Evolutionary conservation across 2,797 vertebrate genomes (phyloP).

Genomic region (Yasuhikotakia modesta): DNA sequence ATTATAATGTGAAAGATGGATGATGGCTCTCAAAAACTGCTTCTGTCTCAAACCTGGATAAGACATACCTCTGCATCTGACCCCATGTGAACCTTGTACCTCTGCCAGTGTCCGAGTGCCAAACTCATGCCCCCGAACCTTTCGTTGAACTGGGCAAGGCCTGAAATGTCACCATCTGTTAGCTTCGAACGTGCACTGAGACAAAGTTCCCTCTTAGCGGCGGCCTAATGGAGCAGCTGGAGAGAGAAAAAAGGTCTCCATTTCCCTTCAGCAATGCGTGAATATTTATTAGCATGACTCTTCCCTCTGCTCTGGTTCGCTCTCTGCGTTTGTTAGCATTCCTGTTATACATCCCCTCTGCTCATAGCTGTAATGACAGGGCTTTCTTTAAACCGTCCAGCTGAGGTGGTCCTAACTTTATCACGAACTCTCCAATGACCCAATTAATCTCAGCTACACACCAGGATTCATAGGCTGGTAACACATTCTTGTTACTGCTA

Average conservation of each 20-base stretch:
- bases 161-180: slow-evolving; percentile 69
- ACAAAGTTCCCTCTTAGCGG: slow-evolving; percentile 52
- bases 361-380: slow-evolving; percentile 41
- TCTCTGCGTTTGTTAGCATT: slow-evolving; percentile 51
- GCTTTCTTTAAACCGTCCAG: slow-evolving; percentile 31
- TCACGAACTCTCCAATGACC: slow-evolving; percentile 30
- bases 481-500: background rate
- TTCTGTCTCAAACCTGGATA: slow-evolving; percentile 36
- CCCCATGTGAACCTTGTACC: slow-evolving; percentile 39
- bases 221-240: slow-evolving; percentile 59
- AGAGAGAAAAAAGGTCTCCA: slow-evolving; percentile 55
- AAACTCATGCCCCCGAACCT: slow-evolving; percentile 50
- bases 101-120: slow-evolving; percentile 41
- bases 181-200: slow-evolving; percentile 48
- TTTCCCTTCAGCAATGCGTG: slow-evolving; percentile 59
- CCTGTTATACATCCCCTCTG: slow-evolving; percentile 50
- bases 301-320: slow-evolving; percentile 20
- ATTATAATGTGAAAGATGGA: background rate
- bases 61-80: slow-evolving; percentile 42
- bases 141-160: slow-evolving; percentile 47
- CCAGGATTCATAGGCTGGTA: slow-evolving; percentile 19
- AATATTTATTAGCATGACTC: slow-evolving; percentile 57
- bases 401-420: slow-evolving; percentile 13
- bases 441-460: slow-evolving; percentile 48
- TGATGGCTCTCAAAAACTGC: no score